Conservation (phyloP, 2,113 vertebrate genomes). For the Clarias magur region DNA sequence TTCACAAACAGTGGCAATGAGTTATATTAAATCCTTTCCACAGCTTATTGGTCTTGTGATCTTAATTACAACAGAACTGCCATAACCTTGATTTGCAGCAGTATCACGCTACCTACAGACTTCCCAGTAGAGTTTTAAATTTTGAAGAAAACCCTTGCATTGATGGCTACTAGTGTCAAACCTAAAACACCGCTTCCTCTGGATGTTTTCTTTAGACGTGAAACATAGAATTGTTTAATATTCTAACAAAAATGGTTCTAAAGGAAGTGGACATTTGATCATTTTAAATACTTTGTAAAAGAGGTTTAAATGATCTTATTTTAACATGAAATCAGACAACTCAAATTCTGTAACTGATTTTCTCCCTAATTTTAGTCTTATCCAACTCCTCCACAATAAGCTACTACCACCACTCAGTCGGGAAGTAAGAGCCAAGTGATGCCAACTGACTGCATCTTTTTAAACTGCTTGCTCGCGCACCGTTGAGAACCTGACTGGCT, state of each 20-base stretch:
- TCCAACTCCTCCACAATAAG: too few species aligned
- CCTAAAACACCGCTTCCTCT: background rate
- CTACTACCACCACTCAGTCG: too few species aligned
- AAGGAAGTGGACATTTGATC: too few species aligned
- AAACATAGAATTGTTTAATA: background rate
- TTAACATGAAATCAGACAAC: background rate
- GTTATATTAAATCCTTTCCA: background rate
- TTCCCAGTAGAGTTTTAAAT: background rate
- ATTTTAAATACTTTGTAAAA: background rate
- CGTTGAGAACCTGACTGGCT: too few species aligned
- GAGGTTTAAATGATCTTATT: background rate
- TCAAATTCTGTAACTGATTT: background rate
- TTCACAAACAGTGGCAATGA: background rate
- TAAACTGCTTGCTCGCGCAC: too few species aligned
- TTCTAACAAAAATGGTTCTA: background rate
- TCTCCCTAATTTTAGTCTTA: too few species aligned
- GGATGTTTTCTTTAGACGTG: background rate
- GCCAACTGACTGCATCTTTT: too few species aligned
- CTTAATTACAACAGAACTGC: background rate
- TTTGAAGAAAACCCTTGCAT: background rate
- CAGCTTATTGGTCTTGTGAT: background rate
- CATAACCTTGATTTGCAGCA: too few species aligned
- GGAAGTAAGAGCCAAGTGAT: too few species aligned
- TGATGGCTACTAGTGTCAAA: background rate
- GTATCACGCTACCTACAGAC: too few species aligned